phyloP scores from a whole-genome alignment of 2,888 invertebrate genomes.

The Megalurothrips usitatus region DNA sequence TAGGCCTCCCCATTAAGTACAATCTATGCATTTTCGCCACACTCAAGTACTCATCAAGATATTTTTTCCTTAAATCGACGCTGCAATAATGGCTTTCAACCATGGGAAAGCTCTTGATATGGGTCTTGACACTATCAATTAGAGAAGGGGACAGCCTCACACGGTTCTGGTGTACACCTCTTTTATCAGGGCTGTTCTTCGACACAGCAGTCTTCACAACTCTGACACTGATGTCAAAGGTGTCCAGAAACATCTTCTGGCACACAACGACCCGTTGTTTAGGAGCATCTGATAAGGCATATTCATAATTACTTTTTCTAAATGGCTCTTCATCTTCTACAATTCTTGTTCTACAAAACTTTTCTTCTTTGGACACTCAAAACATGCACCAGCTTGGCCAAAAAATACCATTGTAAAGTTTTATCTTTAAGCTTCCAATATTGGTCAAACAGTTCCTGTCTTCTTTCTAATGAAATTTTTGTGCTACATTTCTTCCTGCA shows the following conservation, averaged over 20 bases:
- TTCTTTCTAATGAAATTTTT: not conserved
- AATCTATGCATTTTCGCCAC: constrained; percentile 25
- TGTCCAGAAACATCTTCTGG: not conserved
- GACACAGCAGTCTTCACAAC: not conserved
- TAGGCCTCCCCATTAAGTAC: not conserved
- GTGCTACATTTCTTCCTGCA: not conserved
- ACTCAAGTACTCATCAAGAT: constrained; percentile 21
- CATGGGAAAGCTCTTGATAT: constrained; percentile 28
- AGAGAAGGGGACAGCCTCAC: not conserved
- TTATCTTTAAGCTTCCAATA: not conserved
- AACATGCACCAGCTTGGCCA: not conserved
- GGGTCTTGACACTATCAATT: constrained; percentile 14
- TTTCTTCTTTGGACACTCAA: not conserved
- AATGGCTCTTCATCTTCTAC: not conserved
- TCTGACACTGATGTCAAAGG: not conserved
- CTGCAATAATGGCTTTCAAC: constrained; percentile 28
- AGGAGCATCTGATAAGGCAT: not conserved
- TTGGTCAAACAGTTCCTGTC: not conserved
- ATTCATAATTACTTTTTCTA: not conserved
- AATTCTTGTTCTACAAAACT: too few species aligned
- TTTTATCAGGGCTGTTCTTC: not conserved
- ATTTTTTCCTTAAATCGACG: not conserved
- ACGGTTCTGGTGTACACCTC: not conserved
- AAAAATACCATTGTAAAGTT: not conserved
- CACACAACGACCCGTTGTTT: not conserved